These are phyloP conservation scores for Hypomecis atomaria DNA, from an alignment of 2,888 invertebrate species.

Conservation along the genomic window DNA sequence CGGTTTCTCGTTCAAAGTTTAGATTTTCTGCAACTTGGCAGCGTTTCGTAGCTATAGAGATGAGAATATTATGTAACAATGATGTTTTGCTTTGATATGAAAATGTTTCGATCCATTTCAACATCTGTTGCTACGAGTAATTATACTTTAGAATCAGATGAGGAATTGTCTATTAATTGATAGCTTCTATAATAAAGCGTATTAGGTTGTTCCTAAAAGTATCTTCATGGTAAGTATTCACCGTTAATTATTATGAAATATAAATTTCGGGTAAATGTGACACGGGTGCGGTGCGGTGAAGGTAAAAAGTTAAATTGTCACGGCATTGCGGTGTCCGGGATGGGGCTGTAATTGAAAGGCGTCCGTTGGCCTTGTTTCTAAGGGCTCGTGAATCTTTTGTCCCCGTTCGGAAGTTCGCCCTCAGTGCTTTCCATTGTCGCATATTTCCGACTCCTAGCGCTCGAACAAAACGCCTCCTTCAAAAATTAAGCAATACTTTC, in stretches of 20 bases:
- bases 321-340: conserved; percentile 39
- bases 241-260: conserved; percentile 20
- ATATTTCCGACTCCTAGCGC: conserved; percentile 42
- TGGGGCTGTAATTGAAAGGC: conserved; percentile 49
- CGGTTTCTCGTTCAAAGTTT: conserved; percentile 37
- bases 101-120: conserved; percentile 6
- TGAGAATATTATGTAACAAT: conserved; percentile 7
- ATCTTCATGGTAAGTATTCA: neutral
- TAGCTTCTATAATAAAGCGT: neutral
- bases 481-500: conserved; percentile 38
- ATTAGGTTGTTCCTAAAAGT: too few species aligned
- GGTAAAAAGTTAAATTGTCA: conserved; percentile 44
- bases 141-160: neutral
- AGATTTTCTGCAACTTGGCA: conserved; percentile 23
- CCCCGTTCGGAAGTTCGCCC: conserved; percentile 47
- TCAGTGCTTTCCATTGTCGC: conserved; percentile 46
- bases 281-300: conserved; percentile 33
- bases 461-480: conserved; percentile 42
- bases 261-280: conserved; percentile 36
- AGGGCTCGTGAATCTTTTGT: conserved; percentile 57
- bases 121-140: neutral
- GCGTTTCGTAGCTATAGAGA: neutral
- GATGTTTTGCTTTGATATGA: conserved; percentile 7
- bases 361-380: conserved; percentile 47
- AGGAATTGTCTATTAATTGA: neutral